Percentiles rank a stretch among this genome's conserved stretches.
These are phyloP conservation scores for Lepeophtheirus salmonis DNA, from an alignment of 1,140 invertebrate species.

Conservation along the genomic window DNA sequence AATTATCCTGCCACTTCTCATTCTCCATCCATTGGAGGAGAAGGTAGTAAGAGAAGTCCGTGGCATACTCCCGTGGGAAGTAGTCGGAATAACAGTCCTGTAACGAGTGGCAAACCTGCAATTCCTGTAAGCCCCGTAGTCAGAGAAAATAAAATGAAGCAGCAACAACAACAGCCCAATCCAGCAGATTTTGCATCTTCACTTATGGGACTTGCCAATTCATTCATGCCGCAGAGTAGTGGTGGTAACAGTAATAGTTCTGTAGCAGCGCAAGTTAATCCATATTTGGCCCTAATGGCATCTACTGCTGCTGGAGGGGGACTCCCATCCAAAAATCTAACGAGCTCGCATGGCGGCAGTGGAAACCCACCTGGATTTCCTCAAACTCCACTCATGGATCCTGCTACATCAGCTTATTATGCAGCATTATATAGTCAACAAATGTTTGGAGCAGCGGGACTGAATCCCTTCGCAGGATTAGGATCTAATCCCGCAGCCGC, in stretches of 20 bases:
- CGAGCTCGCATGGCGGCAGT: not conserved
- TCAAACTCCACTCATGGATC: constrained; percentile 8
- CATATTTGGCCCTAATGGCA: constrained; percentile 3
- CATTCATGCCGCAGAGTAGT: not conserved
- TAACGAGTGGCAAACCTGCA: not conserved
- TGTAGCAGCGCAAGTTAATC: not conserved
- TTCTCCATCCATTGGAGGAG: too few relatives aligned
- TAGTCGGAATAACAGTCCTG: not conserved
- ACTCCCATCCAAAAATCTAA: not conserved
- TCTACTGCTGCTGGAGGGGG: not conserved
- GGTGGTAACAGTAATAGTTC: not conserved
- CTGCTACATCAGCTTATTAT: constrained; percentile 11
- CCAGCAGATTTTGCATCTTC: not conserved
- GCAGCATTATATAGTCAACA: constrained; percentile 10
- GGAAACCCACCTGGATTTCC: not conserved
- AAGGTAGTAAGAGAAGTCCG: constrained; percentile 2
- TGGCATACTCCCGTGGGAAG: constrained; percentile 10
- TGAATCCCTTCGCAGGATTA: not conserved
- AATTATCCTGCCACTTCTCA: too few relatives aligned
- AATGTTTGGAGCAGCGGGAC: not conserved
- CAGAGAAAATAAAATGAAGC: constrained; percentile 1
- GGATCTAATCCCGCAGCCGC: not conserved
- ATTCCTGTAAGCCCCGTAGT: constrained; percentile 13
- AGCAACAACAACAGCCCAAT: not conserved
- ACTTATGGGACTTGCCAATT: not conserved